A percentile compares a stretch with the other conserved stretches of the same genome.
These are phyloP conservation scores for Lagria hirta DNA, from an alignment of 2,888 invertebrate species.

Conservation along the genomic window DNA sequence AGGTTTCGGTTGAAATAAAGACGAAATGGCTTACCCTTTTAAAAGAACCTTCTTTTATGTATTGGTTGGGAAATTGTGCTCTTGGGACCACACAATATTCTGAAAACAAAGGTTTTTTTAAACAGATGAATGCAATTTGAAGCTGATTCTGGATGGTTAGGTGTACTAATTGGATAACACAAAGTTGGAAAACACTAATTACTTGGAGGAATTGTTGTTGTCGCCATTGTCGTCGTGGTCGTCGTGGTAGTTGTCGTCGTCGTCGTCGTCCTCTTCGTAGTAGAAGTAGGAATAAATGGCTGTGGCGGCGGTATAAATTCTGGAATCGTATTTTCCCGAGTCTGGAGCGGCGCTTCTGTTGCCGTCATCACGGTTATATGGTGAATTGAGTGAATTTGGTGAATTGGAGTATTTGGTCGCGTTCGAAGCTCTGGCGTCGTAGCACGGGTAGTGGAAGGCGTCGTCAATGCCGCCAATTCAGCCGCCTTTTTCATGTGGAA, in stretches of 20 bases:
- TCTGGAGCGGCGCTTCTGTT: slow-evolving; percentile 48
- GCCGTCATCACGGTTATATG: slow-evolving; percentile 46
- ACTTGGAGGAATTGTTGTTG: slow-evolving; percentile 62
- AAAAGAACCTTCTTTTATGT: slow-evolving; percentile 82
- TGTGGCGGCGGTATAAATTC: slow-evolving; percentile 55
- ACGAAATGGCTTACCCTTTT: slow-evolving; percentile 68
- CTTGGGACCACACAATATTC: slow-evolving; percentile 83
- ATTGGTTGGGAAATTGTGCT: slow-evolving; percentile 79
- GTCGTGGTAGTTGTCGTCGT: slow-evolving; percentile 52
- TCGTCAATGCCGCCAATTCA: slow-evolving; percentile 56
- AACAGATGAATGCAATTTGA: slow-evolving; percentile 6
- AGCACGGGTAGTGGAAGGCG: slow-evolving; percentile 49
- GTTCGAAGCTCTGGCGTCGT: slow-evolving; percentile 33
- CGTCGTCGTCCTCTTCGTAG: slow-evolving; percentile 50
- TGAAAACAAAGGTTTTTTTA: slow-evolving; percentile 49
- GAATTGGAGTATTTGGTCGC: slow-evolving; percentile 32
- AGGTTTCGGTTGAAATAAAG: slow-evolving; percentile 18
- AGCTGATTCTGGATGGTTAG: slow-evolving; percentile 12
- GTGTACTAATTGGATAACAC: slow-evolving; percentile 23
- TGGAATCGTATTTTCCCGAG: slow-evolving; percentile 54
- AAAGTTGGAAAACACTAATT: slow-evolving; percentile 42
- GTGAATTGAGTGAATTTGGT: slow-evolving; percentile 39
- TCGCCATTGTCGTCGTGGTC: slow-evolving; percentile 61
- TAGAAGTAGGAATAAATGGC: slow-evolving; percentile 49
- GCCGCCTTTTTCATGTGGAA: slow-evolving; percentile 69